These are phyloP conservation scores for Synanthedon myopaeformis DNA, from an alignment of 2,888 invertebrate genomes.

Conservation along the genomic window DNA sequence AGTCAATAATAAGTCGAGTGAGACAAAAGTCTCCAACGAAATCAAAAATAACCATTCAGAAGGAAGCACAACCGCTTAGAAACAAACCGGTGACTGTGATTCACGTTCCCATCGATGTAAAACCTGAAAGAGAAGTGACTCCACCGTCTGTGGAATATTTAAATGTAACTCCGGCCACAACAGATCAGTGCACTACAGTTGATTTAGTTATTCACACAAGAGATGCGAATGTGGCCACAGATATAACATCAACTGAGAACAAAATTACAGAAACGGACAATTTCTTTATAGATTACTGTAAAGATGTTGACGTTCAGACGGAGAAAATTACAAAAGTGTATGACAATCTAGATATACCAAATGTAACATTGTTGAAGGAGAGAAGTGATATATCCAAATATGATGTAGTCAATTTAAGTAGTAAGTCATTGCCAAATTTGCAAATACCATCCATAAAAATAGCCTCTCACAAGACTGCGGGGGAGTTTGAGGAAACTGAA, in stretches of 20 bases:
- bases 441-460: constrained; percentile 23
- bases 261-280: constrained; percentile 28
- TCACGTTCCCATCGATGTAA: constrained; percentile 37
- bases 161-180: background rate
- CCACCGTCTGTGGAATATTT: background rate
- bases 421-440: constrained; percentile 34
- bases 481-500: constrained; percentile 18
- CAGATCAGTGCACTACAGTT: constrained; percentile 13
- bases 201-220: constrained; percentile 14
- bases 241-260: constrained; percentile 21
- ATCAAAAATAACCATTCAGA: constrained; percentile 16
- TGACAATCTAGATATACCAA: constrained; percentile 56
- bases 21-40: constrained; percentile 11
- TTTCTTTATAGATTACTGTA: constrained; percentile 17
- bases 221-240: constrained; percentile 28
- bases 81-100: constrained; percentile 27
- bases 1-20: constrained; percentile 11
- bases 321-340: constrained; percentile 29
- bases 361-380: constrained; percentile 47
- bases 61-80: constrained; percentile 20
- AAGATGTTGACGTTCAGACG: constrained; percentile 17
- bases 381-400: constrained; percentile 32
- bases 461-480: constrained; percentile 18
- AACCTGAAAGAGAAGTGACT: constrained; percentile 5
- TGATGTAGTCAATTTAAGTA: constrained; percentile 21